Percentiles rank a stretch among this genome's conserved stretches.
Evolutionary conservation across 23 tunicate genomes (phyloP).

Genomic region (Trididemnum nubilum): DNA sequence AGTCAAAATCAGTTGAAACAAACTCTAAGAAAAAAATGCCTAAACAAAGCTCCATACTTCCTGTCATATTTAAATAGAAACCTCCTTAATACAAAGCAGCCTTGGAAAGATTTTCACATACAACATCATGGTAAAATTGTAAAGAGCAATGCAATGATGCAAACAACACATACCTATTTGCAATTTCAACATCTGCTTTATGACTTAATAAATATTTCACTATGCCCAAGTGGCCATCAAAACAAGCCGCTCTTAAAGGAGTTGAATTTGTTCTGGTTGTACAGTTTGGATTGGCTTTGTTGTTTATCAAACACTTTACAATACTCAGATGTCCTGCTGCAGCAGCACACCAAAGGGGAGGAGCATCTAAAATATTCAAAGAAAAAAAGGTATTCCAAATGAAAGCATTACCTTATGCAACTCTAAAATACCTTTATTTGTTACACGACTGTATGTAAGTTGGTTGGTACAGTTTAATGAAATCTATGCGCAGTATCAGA

Average conservation of each 20-base stretch:
- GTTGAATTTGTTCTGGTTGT: constrained; percentile 95
- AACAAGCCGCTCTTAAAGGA: constrained; percentile 95
- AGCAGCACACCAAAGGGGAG: constrained; percentile 97
- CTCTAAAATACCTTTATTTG: neutral
- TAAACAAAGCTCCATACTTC: too few species aligned
- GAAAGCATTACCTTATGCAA: neutral
- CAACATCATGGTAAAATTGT: too few species aligned
- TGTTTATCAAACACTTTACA: constrained; percentile 69
- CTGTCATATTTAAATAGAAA: too few species aligned
- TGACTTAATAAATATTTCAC: constrained; percentile 76
- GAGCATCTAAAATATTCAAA: constrained; percentile 79
- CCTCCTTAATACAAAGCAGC: too few species aligned
- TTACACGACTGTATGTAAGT: too few species aligned
- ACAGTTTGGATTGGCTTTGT: constrained; percentile 80
- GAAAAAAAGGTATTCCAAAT: too few species aligned
- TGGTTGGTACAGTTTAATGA: too few species aligned
- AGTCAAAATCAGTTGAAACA: too few species aligned
- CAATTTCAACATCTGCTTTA: constrained; percentile 86
- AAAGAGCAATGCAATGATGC: too few species aligned
- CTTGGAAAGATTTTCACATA: too few species aligned
- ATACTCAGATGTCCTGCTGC: constrained; percentile 91
- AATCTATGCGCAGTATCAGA: too few species aligned
- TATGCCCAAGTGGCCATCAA: constrained; percentile 88
- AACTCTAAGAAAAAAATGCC: too few species aligned
- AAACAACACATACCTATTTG: constrained; percentile 87